Base-by-base conservation (phyloP, 2,888 invertebrate species). In the Trissolcus japonicus region DNA sequence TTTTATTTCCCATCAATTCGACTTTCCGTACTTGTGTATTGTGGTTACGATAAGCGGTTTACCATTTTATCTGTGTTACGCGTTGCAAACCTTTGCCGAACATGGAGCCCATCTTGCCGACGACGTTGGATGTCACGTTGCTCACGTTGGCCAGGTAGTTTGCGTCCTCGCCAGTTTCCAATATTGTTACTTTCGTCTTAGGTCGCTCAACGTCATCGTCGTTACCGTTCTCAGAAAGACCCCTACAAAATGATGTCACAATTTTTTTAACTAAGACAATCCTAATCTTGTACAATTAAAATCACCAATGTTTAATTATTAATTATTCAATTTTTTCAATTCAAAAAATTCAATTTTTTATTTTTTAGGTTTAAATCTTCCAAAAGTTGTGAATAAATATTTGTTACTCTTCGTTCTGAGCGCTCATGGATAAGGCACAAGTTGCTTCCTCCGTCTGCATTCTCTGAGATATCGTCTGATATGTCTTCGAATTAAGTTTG, bases 381-480 rank as follows among this genome's bases (percentile, higher is more conserved):
- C n/a, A n/a, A n/a, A 19, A 19, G 25, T 25, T 25, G 25, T 6
- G 6, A 25, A 46, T 11, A 29, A 13, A 25, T 61, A 82, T 88
- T 88, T 25, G 25, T 25, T 89, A 93, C 91, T 93, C 93, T 84
- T 94, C 92, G 80, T 94, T 94, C 80, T 93, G 93, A 85, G 95
- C 94, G 66, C 95, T 94, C 91, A 96, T 93, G 46, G 95, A 93
- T 79, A 97, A 91, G 81, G 96, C 95, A 92, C 97, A 96, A 4
- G 97, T 96, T 63, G 97, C 97, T 90, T 98, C 98, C 89, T 98
- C 98, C 19, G 99, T 96, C 90, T 98, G 97, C 95, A 99, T 96
- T 83, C 99, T 93, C 83, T 95, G 94, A 71, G 95, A 94, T 83
- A 99, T 95, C 76, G 94, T 94, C 91, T 97, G 96, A 92, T 99